Evolutionary conservation across 2,888 invertebrate species (phyloP).

Genomic region (Zhuqinia jingwanae): DNA sequence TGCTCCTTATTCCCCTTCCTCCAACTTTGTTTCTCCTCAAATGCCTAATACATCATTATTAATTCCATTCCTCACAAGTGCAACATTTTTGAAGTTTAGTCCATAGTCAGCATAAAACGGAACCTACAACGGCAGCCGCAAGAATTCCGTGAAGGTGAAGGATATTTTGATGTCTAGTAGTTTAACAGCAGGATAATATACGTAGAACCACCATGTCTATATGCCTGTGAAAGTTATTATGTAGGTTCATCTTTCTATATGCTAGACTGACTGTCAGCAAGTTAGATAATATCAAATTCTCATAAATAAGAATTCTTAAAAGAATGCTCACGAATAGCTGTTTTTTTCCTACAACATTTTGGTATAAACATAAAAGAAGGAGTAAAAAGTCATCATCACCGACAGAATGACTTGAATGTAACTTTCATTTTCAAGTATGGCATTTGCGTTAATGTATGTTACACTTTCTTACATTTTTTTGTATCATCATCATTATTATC

Average conservation of each 20-base stretch:
- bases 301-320: background rate
- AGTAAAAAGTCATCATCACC: background rate
- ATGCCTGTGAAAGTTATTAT: too few species aligned
- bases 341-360: background rate
- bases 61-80: background rate
- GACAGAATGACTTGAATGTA: background rate
- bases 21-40: too few species aligned
- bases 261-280: background rate
- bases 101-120: background rate
- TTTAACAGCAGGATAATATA: background rate
- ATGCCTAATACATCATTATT: background rate
- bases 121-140: too few species aligned
- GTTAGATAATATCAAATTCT: background rate
- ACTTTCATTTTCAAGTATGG: slow-evolving; percentile 27
- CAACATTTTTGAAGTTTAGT: background rate
- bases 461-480: background rate
- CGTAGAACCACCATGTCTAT: background rate
- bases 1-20: too few species aligned
- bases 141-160: too few species aligned
- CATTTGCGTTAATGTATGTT: slow-evolving; percentile 4
- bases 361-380: background rate
- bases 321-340: background rate
- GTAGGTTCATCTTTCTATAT: too few species aligned
- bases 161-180: background rate
- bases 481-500: background rate